Conservation (phyloP, 2,797 vertebrate genomes). For the Sibirionetta formosa region DNA sequence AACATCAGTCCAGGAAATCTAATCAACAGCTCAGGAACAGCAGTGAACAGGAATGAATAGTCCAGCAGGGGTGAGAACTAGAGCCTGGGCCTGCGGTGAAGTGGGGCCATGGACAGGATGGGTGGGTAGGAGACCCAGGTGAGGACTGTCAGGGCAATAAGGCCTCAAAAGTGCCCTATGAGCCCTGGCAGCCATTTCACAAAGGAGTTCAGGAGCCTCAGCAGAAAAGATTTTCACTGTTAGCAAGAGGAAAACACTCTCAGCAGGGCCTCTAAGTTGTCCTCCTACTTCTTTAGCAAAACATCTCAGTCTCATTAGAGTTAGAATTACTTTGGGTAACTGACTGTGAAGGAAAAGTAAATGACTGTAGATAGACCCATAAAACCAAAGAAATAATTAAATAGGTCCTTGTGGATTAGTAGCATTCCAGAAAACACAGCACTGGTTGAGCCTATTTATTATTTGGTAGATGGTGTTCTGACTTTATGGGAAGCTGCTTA, state of each 20-base stretch:
- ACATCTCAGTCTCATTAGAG: conserved; percentile 43
- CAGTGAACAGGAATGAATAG: neutral
- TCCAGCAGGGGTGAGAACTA: neutral
- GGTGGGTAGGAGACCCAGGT: neutral
- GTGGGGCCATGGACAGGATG: neutral
- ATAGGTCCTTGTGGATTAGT: conserved; percentile 55
- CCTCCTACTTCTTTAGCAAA: conserved; percentile 18
- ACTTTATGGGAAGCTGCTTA: conserved; percentile 38
- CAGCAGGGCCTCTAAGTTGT: neutral
- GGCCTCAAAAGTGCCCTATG: neutral
- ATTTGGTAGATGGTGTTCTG: conserved; percentile 51
- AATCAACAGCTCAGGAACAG: neutral
- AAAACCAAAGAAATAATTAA: conserved; percentile 69
- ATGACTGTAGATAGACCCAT: conserved; percentile 46
- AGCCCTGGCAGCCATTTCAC: neutral
- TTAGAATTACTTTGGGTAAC: conserved; percentile 68
- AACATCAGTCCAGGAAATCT: neutral
- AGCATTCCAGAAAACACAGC: conserved; percentile 32
- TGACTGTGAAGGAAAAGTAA: conserved; percentile 55
- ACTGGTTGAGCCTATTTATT: conserved; percentile 23
- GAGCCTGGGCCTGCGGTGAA: neutral
- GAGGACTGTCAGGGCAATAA: neutral
- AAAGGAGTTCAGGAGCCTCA: neutral
- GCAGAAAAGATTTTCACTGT: neutral
- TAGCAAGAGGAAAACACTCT: neutral